Conservation (phyloP, 2,888 invertebrate species). For the Mythimna albipuncta region DNA sequence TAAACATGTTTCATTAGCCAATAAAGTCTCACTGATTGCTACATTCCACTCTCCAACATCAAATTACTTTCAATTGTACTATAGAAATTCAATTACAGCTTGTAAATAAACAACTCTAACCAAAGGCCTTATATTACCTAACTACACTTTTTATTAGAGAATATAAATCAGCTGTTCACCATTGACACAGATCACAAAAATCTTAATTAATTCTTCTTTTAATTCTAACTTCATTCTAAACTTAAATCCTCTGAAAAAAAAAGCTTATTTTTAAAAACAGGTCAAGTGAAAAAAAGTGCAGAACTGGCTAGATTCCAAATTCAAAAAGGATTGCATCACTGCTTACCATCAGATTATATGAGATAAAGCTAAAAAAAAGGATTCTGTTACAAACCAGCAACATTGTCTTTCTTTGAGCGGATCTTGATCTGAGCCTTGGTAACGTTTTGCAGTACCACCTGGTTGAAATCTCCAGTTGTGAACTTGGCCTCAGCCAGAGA, state of each 20-base stretch:
- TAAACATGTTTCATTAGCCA: background rate
- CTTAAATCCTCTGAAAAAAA: slow-evolving; percentile 27
- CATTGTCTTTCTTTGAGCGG: slow-evolving; percentile 99
- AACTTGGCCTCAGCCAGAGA: slow-evolving; percentile 99
- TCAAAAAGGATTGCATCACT: slow-evolving; percentile 7
- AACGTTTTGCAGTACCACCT: slow-evolving; percentile 99
- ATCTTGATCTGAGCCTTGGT: slow-evolving; percentile 99
- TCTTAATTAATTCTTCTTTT: background rate
- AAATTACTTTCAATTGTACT: background rate
- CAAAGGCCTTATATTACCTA: background rate
- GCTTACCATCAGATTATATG: no score
- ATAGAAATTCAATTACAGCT: background rate
- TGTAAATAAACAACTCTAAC: background rate
- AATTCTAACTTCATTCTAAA: slow-evolving; percentile 8
- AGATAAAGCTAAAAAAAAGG: no score
- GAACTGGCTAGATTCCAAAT: slow-evolving; percentile 26
- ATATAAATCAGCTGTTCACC: slow-evolving; percentile 20
- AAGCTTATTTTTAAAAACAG: slow-evolving; percentile 7
- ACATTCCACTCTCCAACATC: slow-evolving; percentile 2
- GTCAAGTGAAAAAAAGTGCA: slow-evolving; percentile 12
- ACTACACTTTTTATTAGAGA: background rate
- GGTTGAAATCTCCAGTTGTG: slow-evolving; percentile 99
- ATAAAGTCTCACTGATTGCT: background rate
- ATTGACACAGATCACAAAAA: slow-evolving; percentile 17
- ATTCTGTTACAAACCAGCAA: slow-evolving; percentile 93